These are phyloP conservation scores for Cecropterus lyciades DNA, from an alignment of 1,140 invertebrate species.

Conservation along the genomic window DNA sequence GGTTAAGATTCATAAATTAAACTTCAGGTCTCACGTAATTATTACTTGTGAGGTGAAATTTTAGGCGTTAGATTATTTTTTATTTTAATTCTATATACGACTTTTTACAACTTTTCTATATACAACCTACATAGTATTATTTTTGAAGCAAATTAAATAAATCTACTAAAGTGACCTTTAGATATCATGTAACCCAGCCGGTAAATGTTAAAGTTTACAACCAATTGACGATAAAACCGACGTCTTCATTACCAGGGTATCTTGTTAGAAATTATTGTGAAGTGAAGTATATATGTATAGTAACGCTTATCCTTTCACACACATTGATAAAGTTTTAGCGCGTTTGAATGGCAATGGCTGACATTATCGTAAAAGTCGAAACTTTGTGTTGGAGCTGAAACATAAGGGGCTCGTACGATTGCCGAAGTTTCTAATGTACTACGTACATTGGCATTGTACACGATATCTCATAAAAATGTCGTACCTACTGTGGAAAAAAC, in stretches of 20 bases:
- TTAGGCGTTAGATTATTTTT: too few relatives aligned
- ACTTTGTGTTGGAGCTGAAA: slow-evolving; percentile 81
- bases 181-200: background rate
- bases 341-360: slow-evolving; percentile 82
- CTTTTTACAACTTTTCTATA: too few relatives aligned
- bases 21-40: too few relatives aligned
- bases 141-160: too few relatives aligned
- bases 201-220: slow-evolving; percentile 4
- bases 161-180: background rate
- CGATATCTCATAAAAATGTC: slow-evolving; percentile 46
- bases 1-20: too few relatives aligned
- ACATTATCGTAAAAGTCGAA: slow-evolving; percentile 83
- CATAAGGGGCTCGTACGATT: slow-evolving; percentile 82
- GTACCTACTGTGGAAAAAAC: background rate
- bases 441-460: slow-evolving; percentile 66
- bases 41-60: too few relatives aligned
- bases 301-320: slow-evolving; percentile 76
- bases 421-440: slow-evolving; percentile 80
- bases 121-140: too few relatives aligned
- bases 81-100: too few relatives aligned
- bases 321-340: slow-evolving; percentile 82
- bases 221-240: background rate
- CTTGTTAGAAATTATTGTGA: slow-evolving; percentile 25
- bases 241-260: slow-evolving; percentile 8
- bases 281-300: slow-evolving; percentile 7